Base-by-base conservation (phyloP, 2,888 invertebrate species). In the Caenorhabditis sp. region DNA sequence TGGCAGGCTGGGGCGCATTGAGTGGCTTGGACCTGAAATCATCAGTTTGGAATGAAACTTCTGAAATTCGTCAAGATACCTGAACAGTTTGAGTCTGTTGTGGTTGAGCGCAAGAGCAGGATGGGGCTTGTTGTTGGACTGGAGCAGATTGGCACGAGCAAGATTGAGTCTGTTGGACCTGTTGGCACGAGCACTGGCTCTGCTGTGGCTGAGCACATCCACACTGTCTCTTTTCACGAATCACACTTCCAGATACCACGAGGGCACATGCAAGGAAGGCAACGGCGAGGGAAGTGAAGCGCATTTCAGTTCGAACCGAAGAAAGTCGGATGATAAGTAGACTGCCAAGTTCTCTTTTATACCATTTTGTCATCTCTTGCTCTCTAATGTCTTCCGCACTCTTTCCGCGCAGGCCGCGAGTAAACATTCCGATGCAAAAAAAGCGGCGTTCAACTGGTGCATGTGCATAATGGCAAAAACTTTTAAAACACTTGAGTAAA, bases 221-320 rank as follows among this genome's bases (percentile, higher is more conserved):
- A 80, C 87, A 87, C 59, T 87, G 87, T 82, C 87, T 84, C 80
- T 87, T 87, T 56, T 87, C 87, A 63, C 87, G 81, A 38, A 87
- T 70, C n/a, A 87, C 87, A 61, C 80, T 87, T 73, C 80, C 86
- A 86, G 86, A 68, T 47, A 87, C 80, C 54, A 81, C 64, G 10
- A 84, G 61, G 77, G 73, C 72, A 47, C 73, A 72, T 38, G 70
- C 80, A 64, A 80, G 66, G 69, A 80, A 81, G 66, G 80, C 80
- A 68, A 84, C 44, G 35, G 77, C 76, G 41, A 80, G 73, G 24
- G 84, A 76, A 49, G 80, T 72, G 61, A 80, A 75, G 75, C 80
- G 80, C 76, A 76, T 84, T 80, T 59, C 26, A 47, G 38, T 28
- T 35, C 51, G 58, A 79, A 58, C 41, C 64, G 66, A 26, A 70